Percentiles rank a stretch among this genome's conserved stretches.
phyloP scores from a whole-genome alignment of 2,797 vertebrate species.

The Tamandua tetradactyla region DNA sequence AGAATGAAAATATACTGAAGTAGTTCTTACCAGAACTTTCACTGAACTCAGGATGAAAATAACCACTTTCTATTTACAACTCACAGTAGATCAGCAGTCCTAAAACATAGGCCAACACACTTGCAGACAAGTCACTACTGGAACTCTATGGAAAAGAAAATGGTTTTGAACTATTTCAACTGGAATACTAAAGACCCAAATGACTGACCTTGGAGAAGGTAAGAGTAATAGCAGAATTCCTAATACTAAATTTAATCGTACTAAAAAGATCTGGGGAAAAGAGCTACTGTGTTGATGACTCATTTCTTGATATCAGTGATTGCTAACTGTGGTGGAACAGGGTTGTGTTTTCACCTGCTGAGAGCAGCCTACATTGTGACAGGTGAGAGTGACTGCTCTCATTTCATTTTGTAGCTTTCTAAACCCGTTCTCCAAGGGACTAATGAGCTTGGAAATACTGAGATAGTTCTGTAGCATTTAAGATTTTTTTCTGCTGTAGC shows the following conservation, averaged over 20 bases:
- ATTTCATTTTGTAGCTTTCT: conserved; percentile 57
- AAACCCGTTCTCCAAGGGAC: conserved; percentile 58
- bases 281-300: conserved; percentile 23
- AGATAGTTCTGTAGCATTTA: conserved; percentile 23
- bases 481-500: neutral
- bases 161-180: neutral
- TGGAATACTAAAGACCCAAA: conserved; percentile 41
- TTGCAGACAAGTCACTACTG: conserved; percentile 2
- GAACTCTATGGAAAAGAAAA: conserved; percentile 30
- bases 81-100: neutral
- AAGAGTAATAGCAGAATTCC: conserved; percentile 11
- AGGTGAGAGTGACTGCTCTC: conserved; percentile 50
- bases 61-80: conserved; percentile 7
- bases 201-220: conserved; percentile 1
- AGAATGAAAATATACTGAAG: neutral
- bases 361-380: conserved; percentile 1
- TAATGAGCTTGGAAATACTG: conserved; percentile 58
- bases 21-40: neutral
- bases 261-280: conserved; percentile 40
- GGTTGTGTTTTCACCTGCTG: conserved; percentile 33
- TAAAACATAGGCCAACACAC: neutral
- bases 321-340: neutral
- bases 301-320: conserved; percentile 50
- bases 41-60: neutral
- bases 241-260: neutral